Conservation (phyloP, 2,888 invertebrate species). For the Cryptocheilus praepositus region DNA sequence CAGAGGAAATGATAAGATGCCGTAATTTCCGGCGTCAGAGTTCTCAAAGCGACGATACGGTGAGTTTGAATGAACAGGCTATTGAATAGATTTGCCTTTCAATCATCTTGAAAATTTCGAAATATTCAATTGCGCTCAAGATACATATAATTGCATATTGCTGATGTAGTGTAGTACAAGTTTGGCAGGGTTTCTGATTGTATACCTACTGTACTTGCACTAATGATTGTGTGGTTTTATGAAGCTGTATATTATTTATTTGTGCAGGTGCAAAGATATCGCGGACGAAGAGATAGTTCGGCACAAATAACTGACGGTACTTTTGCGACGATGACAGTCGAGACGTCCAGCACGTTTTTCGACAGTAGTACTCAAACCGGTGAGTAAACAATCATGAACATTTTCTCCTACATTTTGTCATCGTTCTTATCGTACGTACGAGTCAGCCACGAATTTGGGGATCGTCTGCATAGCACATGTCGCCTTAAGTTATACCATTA, state of each 20-base stretch:
- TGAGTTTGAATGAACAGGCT: constrained; percentile 32
- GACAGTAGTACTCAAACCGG: constrained; percentile 95
- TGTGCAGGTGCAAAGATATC: constrained; percentile 72
- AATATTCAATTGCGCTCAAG: too few relatives aligned
- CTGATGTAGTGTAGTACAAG: too few relatives aligned
- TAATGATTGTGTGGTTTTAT: too few relatives aligned
- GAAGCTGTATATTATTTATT: too few relatives aligned
- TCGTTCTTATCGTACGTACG: background rate
- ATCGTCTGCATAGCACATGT: background rate
- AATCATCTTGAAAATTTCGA: too few relatives aligned
- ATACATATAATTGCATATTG: too few relatives aligned
- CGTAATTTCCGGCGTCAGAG: constrained; percentile 93
- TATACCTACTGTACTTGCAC: too few relatives aligned
- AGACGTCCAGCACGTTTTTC: constrained; percentile 93
- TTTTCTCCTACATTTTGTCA: background rate
- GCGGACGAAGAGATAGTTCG: constrained; percentile 88
- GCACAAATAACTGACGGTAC: constrained; percentile 95
- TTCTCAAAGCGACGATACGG: constrained; percentile 90
- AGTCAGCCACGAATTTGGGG: background rate
- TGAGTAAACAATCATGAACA: constrained; percentile 76
- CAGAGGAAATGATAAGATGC: constrained; percentile 94
- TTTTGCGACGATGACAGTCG: constrained; percentile 93
- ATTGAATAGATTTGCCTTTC: too few relatives aligned
- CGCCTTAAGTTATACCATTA: too few relatives aligned
- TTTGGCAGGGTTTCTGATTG: too few relatives aligned